Evolutionary conservation across 92 coral and sea anemone genomes (phyloP), one percentile per base, ranked within the genome.

Genomic region (Epizoanthus illoricatus): DNA sequence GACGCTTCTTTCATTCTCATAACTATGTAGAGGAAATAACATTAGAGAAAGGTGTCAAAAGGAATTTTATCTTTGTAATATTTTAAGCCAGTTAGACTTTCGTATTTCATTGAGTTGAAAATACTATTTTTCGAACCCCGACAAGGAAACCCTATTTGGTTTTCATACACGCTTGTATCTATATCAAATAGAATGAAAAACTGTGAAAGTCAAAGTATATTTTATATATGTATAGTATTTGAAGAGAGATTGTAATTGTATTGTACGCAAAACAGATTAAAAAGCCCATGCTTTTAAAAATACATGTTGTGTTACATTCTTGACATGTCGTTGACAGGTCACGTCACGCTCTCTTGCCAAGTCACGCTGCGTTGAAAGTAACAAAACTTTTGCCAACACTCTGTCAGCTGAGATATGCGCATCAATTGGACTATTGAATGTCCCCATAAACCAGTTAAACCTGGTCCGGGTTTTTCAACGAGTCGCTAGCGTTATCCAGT

Each of bases 251-350:
- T 43, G 49, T 69, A 62, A 42, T 41, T 62, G 49, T 63, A 78
- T 78, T 78, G 39, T 78, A 62, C 58, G 42, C 36, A 42, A 76
- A 43, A 78, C 28, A 63, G 41, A 78, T 78, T 78, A 61, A 78
- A 76, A 63, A 43, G 24, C 6, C 43, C 43, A 10, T 15, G 20
- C 40, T 17, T n/a, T 61, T 47, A 45, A 18, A 12, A 20, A 4
- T n/a, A 41, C 65, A 45, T 5, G 42, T 62, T 78, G 70, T 78
- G 82, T 78, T 78, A 78, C 82, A 12, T n/a, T 42, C 12, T 78
- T 64, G 82, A 78, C 71, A 64, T 6, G 11, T 21, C 57, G 72
- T 15, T 78, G 71, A 78, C 9, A 64, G 54, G 72, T 78, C 82
- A 78, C 82, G 65, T 13, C 36, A 28, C 36, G 36, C 61, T 49